Evolutionary conservation across 2,113 vertebrate species (phyloP).

Genomic region (Benitochromis conjunctus): DNA sequence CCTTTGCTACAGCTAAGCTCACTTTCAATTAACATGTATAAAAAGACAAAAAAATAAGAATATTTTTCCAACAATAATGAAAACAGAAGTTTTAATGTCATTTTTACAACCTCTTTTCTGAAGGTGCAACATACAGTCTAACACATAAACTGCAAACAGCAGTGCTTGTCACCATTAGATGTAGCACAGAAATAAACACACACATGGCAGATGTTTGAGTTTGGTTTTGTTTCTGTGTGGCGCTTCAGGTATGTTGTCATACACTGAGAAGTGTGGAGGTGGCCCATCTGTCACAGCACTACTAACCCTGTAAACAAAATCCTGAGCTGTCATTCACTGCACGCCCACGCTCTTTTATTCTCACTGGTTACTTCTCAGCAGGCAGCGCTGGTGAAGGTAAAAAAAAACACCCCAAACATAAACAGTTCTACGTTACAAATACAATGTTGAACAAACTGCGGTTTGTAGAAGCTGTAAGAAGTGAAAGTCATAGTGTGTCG

Average conservation of each 20-base stretch:
- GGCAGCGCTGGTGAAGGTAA: background rate
- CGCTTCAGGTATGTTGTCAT: conserved; percentile 52
- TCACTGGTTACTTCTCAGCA: background rate
- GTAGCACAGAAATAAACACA: background rate
- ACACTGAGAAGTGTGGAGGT: conserved; percentile 53
- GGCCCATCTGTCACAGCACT: conserved; percentile 56
- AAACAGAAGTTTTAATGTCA: background rate
- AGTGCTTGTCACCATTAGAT: background rate
- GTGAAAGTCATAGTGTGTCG: background rate
- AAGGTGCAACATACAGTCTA: background rate
- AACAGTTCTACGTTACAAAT: background rate
- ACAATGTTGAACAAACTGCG: background rate
- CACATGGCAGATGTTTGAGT: conserved; percentile 9
- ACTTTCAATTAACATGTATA: background rate
- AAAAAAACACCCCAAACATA: background rate
- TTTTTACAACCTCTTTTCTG: background rate
- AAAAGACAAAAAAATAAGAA: background rate
- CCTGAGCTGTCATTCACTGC: conserved; percentile 57
- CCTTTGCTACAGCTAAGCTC: background rate
- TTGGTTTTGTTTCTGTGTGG: conserved; percentile 11
- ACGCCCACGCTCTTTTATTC: conserved; percentile 8
- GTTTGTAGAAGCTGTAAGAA: background rate
- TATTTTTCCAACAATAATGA: background rate
- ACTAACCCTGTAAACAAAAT: conserved; percentile 47
- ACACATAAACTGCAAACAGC: background rate